Evolutionary conservation across 2,888 invertebrate species (phyloP).

Genomic region (Epirrhoe tristata): DNA sequence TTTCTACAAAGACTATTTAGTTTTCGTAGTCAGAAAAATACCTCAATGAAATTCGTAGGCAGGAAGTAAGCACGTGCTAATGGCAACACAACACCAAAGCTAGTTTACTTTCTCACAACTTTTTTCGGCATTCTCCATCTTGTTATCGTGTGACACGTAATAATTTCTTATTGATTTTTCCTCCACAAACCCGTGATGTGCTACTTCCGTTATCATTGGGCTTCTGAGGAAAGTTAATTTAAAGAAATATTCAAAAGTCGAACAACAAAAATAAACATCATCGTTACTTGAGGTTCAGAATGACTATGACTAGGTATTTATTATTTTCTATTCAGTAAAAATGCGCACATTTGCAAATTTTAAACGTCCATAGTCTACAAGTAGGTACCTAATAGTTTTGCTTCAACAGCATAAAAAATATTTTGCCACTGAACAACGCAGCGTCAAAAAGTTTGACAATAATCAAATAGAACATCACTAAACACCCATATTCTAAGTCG

Average conservation of each 20-base stretch:
- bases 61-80: constrained; percentile 70
- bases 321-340: background rate
- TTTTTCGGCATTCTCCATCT: constrained; percentile 55
- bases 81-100: constrained; percentile 48
- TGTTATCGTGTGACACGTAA: constrained; percentile 43
- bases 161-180: constrained; percentile 11
- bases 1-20: too few species aligned
- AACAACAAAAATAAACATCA: background rate
- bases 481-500: too few species aligned
- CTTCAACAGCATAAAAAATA: too few species aligned
- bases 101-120: constrained; percentile 58
- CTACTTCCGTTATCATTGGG: background rate
- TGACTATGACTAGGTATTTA: too few species aligned
- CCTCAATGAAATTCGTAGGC: constrained; percentile 64
- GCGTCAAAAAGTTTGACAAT: too few species aligned
- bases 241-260: background rate
- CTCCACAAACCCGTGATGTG: constrained; percentile 6
- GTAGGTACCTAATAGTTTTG: too few species aligned
- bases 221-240: background rate
- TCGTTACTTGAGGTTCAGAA: background rate
- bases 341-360: background rate
- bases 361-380: background rate
- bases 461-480: constrained; percentile 3
- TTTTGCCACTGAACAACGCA: too few species aligned
- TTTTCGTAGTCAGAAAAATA: constrained; percentile 44